A percentile compares a stretch with the other conserved stretches of the same genome.
Evolutionary conservation across 1,140 invertebrate genomes (phyloP).

Genomic region (Pseudobourletiella spinata): DNA sequence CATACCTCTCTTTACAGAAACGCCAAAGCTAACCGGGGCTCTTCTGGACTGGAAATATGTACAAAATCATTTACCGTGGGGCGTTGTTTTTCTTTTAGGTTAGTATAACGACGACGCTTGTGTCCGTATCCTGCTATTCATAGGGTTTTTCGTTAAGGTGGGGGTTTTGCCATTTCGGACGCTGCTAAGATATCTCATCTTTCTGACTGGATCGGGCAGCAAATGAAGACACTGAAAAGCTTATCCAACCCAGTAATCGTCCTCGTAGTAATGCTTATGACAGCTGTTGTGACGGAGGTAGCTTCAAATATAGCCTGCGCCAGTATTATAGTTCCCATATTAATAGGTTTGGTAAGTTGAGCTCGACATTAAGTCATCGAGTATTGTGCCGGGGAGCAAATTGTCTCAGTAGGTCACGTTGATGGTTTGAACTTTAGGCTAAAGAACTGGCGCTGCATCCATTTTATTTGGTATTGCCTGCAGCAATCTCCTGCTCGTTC

Average conservation of each 20-base stretch:
- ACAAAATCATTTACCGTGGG: slow-evolving; percentile 68
- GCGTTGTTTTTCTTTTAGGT: slow-evolving; percentile 39
- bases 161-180: slow-evolving; percentile 47
- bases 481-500: slow-evolving; percentile 66
- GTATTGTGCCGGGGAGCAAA: not conserved
- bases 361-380: not conserved
- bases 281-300: slow-evolving; percentile 62
- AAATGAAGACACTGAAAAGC: slow-evolving; percentile 41
- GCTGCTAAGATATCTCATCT: slow-evolving; percentile 68
- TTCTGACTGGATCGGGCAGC: slow-evolving; percentile 59
- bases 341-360: slow-evolving; percentile 58
- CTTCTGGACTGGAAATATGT: slow-evolving; percentile 71
- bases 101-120: not conserved
- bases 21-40: slow-evolving; percentile 36
- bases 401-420: not conserved
- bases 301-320: slow-evolving; percentile 69
- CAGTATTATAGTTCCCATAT: slow-evolving; percentile 68
- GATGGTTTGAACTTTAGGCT: slow-evolving; percentile 43
- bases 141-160: not conserved
- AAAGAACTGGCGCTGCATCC: slow-evolving; percentile 63
- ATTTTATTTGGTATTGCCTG: slow-evolving; percentile 76
- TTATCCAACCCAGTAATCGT: slow-evolving; percentile 40
- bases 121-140: not conserved
- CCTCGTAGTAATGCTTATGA: slow-evolving; percentile 42
- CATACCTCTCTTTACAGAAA: not conserved